Evolutionary conservation across 2,797 vertebrate species (phyloP), one percentile per base, ranked within the genome.

Genomic region (Australoheros facetus): DNA sequence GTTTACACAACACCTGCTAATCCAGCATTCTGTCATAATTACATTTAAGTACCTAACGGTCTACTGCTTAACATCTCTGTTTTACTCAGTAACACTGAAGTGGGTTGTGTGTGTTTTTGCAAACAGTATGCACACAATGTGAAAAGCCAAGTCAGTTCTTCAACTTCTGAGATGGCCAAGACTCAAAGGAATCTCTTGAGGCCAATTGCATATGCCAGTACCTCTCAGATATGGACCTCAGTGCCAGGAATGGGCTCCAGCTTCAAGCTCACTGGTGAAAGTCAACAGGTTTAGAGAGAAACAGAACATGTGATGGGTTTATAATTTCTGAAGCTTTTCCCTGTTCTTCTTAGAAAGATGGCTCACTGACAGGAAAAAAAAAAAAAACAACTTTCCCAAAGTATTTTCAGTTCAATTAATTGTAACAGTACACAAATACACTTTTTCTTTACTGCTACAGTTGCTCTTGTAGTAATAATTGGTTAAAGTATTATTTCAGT

Each of bases 191-290:
- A 73, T 88, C 86, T 81, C 87, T 80, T 1, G 78, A 87, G 90
- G 79, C 56, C 55, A 70, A 7, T 54, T 85, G 64, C 56, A 77
- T 87, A 78, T 89, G 82, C 83, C 89, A 87, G 88, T 85, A 74
- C 74, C 81, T 85, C 85, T 87, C 84, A 90, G 83, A 82, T 75
- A 82, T 73, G 82, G 75, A 88, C 70, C 60, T 81, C 82, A 84
- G 85, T 81, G 71, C 77, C 59, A 77, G 81, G 64, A 89, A 88
- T 73, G 53, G 42, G 85, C 69, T 92, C 89, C 85, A 91, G 80
- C 88, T 91, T 87, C 84, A 88, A 79, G 82, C 70, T 79, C 6
- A 3, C 78, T 71, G 75, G 53, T 76, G 16, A 82, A 84, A 84
- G 75, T 71, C 14, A 12, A 37, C 51, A 80, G 70, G 58, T 79